Evolutionary conservation across 2,797 vertebrate species (phyloP).

Genomic region (Tapirus indicus): DNA sequence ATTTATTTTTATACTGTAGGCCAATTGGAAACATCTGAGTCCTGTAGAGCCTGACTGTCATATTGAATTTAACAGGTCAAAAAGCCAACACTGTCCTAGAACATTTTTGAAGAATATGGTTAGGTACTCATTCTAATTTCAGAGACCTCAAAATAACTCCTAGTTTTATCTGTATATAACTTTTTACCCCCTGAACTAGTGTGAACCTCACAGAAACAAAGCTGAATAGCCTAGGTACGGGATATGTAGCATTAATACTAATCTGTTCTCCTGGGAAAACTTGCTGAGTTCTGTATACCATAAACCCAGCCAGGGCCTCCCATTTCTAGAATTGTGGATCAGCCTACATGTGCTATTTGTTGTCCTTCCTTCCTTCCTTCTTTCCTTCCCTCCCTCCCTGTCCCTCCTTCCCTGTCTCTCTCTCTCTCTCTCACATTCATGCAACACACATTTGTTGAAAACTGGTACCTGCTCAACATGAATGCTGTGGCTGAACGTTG

Average conservation of each 20-base stretch:
- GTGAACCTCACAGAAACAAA: background rate
- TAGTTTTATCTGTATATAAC: background rate
- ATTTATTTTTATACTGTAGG: background rate
- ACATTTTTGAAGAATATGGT: background rate
- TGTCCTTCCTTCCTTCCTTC: background rate
- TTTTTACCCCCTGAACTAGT: background rate
- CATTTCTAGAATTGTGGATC: background rate
- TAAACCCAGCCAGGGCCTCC: background rate
- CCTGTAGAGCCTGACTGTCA: background rate
- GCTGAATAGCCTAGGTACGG: background rate
- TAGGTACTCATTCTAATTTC: background rate
- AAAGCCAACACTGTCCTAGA: background rate
- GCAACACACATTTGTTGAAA: background rate
- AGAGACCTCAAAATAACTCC: background rate
- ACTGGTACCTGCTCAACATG: background rate
- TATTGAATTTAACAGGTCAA: background rate
- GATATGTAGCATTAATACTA: background rate
- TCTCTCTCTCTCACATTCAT: background rate
- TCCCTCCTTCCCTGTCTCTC: too few relatives aligned
- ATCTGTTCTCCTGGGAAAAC: background rate
- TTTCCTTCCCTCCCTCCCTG: too few relatives aligned
- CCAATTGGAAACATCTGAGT: background rate
- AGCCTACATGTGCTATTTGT: accelerated
- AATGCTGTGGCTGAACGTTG: background rate
- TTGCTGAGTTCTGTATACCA: background rate